Evolutionary conservation across 2,888 invertebrate genomes (phyloP), one percentile per base, ranked within the genome.

Genomic region (Philereme vetulata): DNA sequence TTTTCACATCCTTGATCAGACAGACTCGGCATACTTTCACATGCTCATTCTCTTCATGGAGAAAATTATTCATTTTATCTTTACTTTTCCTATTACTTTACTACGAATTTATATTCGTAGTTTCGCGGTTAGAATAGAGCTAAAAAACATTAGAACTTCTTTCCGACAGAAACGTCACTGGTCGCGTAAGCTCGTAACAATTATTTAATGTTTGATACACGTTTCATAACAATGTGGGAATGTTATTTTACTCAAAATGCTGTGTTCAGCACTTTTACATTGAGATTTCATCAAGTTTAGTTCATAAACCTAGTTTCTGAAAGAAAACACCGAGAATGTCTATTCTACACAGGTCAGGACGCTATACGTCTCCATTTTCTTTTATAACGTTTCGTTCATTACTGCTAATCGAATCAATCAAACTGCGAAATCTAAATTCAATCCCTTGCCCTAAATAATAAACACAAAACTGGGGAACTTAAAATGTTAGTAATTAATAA

Each of bases 141-240:
- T 88, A 88, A 76, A 85, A 88, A 88, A 82, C 83, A 79, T 77
- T 88, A 89, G 88, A 89, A 81, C 80, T 84, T 75, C 85, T 80
- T 84, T 75, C 85, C 83, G 65, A 61, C 67, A 4, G n/a, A 11
- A 51, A 36, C 10, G 45, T 8, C 32, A 62, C 21, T 46, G 11
- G 5, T 40, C 6, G 5, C 10, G 9, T 45, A 45, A 33, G 34
- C 6, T 7, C 9, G 9, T 45, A 45, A 33, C 40, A 7, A 35
- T 36, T 44, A 40, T 32, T 55, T 32, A 38, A 21, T 8, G 10
- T 9, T 4, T 33, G 0, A 32, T 6, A 40, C 7, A 21, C 36
- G 8, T 36, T 45, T 46, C 0, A 4, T n/a, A 43, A 6, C 33
- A 11, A 4, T 34, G 4, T 5, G 10, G 32, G 5, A 51, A 48